Percentiles rank a stretch among this genome's conserved stretches.
These are phyloP conservation scores for Atherinomorus stipes DNA, from an alignment of 2,113 vertebrate genomes.

Conservation along the genomic window DNA sequence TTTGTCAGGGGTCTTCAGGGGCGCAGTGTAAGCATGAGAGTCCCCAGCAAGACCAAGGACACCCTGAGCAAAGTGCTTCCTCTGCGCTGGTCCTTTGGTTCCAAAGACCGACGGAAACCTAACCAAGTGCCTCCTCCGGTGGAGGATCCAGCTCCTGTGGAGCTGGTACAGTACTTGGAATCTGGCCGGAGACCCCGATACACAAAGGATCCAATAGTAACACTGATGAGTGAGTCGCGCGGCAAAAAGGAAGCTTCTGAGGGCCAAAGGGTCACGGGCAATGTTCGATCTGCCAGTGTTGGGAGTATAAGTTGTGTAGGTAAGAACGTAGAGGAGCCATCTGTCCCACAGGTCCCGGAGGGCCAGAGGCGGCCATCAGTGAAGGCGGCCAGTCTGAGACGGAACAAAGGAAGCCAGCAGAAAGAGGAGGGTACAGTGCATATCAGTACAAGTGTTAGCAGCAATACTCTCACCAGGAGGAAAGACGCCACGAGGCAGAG, in stretches of 20 bases:
- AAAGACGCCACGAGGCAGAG: slow-evolving; percentile 67
- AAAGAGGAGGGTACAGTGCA: slow-evolving; percentile 59
- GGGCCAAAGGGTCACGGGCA: slow-evolving; percentile 22
- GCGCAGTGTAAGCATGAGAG: slow-evolving; percentile 86
- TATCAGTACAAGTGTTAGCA: slow-evolving; percentile 60
- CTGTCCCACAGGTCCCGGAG: slow-evolving; percentile 27
- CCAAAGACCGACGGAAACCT: slow-evolving; percentile 77
- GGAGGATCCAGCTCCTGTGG: slow-evolving; percentile 66
- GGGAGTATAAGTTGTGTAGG: slow-evolving; percentile 47
- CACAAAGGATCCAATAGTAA: slow-evolving; percentile 83
- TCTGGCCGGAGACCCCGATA: slow-evolving; percentile 89
- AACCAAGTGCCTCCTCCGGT: slow-evolving; percentile 63
- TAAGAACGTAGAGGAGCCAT: slow-evolving; percentile 15
- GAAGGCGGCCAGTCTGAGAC: slow-evolving; percentile 62
- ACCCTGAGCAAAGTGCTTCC: slow-evolving; percentile 82
- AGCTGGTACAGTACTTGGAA: slow-evolving; percentile 91
- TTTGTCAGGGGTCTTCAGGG: slow-evolving; percentile 82
- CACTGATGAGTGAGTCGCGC: slow-evolving; percentile 70
- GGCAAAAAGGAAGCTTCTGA: slow-evolving; percentile 72
- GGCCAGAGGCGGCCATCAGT: slow-evolving; percentile 65
- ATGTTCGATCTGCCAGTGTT: slow-evolving; percentile 28
- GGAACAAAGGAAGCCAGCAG: slow-evolving; percentile 65
- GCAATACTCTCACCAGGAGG: slow-evolving; percentile 75
- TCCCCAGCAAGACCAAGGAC: slow-evolving; percentile 77
- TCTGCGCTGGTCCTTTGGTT: slow-evolving; percentile 86